These are phyloP conservation scores for Brachionus plicatilis DNA, from an alignment of 1,140 invertebrate species.

Conservation along the genomic window DNA sequence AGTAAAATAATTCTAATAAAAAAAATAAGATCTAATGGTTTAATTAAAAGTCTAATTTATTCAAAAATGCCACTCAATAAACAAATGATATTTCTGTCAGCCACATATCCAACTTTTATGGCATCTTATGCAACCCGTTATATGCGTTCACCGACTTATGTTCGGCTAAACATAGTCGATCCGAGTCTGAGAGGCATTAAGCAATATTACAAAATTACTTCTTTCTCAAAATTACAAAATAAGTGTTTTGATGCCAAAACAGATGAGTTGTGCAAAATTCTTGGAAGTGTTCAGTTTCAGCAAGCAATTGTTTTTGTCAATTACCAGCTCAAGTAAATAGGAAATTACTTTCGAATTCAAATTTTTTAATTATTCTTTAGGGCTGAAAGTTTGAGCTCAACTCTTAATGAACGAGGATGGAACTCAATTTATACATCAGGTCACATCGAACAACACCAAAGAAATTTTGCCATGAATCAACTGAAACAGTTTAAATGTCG, in stretches of 20 bases:
- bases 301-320: conserved; percentile 87
- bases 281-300: conserved; percentile 69
- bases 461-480: conserved; percentile 68
- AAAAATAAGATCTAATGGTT: conserved; percentile 46
- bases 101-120: conserved; percentile 78
- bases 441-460: conserved; percentile 69
- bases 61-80: conserved; percentile 66
- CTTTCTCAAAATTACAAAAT: conserved; percentile 50
- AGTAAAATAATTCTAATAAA: conserved; percentile 6
- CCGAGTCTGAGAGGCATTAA: conserved; percentile 63
- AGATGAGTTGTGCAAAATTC: conserved; percentile 65
- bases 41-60: conserved; percentile 67
- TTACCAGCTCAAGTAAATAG: conserved; percentile 67
- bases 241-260: conserved; percentile 64
- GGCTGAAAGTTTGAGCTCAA: conserved; percentile 55
- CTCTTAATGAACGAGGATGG: conserved; percentile 66
- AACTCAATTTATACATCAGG: conserved; percentile 68
- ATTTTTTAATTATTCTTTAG: not conserved
- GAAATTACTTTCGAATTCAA: not conserved
- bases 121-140: conserved; percentile 68
- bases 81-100: conserved; percentile 84
- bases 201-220: conserved; percentile 61
- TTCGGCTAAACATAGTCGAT: conserved; percentile 61
- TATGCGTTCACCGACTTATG: conserved; percentile 72
- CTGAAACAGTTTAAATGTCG: conserved; percentile 71